Percentiles rank a stretch among this genome's conserved stretches.
Evolutionary conservation across 64 coral and sea anemone species (phyloP).

Genomic region (Pocillopora verrucosa): DNA sequence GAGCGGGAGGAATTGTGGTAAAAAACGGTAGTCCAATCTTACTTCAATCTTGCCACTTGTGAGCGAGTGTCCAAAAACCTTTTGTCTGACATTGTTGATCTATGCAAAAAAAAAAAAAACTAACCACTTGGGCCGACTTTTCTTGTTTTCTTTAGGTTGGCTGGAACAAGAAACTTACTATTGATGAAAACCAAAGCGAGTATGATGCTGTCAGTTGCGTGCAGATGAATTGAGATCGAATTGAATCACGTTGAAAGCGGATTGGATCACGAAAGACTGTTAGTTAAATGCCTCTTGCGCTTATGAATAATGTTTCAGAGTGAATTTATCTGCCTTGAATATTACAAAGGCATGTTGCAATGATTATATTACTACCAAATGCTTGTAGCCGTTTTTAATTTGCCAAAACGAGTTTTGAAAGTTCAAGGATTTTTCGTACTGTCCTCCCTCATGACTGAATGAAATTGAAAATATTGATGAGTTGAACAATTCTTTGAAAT

Average conservation of each 20-base stretch:
- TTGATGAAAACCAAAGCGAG: conserved; percentile 5
- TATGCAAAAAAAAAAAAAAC: too few species aligned
- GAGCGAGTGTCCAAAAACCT: too few species aligned
- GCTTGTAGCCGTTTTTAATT: neutral
- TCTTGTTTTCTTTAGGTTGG: conserved; percentile 73
- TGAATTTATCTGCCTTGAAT: neutral
- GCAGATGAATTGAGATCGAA: neutral
- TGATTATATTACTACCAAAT: neutral
- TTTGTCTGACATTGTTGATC: too few species aligned
- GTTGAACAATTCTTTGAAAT: neutral
- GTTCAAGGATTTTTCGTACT: neutral
- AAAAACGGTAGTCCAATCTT: too few species aligned
- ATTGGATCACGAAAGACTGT: neutral
- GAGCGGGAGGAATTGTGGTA: too few species aligned
- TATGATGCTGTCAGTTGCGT: neutral
- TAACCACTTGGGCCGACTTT: neutral
- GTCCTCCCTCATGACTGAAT: neutral
- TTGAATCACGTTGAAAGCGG: neutral
- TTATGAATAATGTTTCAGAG: neutral
- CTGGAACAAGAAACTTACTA: conserved; percentile 96
- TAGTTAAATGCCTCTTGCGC: neutral
- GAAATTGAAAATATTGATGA: neutral
- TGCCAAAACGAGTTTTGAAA: neutral
- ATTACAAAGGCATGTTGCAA: neutral
- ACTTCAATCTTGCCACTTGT: too few species aligned